Evolutionary conservation across 2,797 vertebrate species (phyloP).

Genomic region (Chromis chromis): DNA sequence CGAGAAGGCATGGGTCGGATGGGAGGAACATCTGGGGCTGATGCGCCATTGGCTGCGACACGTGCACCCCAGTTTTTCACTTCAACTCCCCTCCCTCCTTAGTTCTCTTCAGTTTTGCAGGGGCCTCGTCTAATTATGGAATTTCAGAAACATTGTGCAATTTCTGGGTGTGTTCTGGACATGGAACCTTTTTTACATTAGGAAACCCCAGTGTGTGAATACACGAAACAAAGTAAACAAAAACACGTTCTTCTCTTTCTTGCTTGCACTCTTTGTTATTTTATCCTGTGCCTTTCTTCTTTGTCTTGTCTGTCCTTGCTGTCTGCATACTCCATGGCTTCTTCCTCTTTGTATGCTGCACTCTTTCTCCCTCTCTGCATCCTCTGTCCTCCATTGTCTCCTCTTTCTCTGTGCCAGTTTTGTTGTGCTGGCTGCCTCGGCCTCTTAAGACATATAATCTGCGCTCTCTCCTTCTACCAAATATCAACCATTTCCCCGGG

Average conservation of each 20-base stretch:
- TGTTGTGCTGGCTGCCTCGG: constrained; percentile 4
- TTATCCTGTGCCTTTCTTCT: neutral
- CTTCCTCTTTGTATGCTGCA: constrained; percentile 22
- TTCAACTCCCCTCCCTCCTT: neutral
- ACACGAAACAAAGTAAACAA: too few species aligned
- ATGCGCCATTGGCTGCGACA: constrained; percentile 43
- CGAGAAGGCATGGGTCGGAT: constrained; percentile 36
- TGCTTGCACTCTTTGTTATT: neutral
- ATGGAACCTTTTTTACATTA: neutral
- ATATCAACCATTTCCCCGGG: constrained; percentile 16
- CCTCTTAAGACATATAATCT: constrained; percentile 21
- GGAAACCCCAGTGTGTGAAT: neutral
- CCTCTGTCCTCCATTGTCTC: constrained; percentile 41
- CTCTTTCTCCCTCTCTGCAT: constrained; percentile 30
- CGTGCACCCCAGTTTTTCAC: constrained; percentile 30
- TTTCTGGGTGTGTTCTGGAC: neutral
- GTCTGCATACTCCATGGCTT: constrained; percentile 13
- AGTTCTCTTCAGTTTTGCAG: neutral
- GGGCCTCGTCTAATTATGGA: neutral
- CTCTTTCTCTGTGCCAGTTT: constrained; percentile 17
- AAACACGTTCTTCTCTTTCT: neutral
- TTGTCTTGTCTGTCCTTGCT: neutral
- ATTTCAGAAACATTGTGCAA: neutral
- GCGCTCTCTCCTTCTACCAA: constrained; percentile 14
- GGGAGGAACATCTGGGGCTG: constrained; percentile 54